phyloP scores from a whole-genome alignment of 2,888 invertebrate genomes.

The Ptilodon capucinus region DNA sequence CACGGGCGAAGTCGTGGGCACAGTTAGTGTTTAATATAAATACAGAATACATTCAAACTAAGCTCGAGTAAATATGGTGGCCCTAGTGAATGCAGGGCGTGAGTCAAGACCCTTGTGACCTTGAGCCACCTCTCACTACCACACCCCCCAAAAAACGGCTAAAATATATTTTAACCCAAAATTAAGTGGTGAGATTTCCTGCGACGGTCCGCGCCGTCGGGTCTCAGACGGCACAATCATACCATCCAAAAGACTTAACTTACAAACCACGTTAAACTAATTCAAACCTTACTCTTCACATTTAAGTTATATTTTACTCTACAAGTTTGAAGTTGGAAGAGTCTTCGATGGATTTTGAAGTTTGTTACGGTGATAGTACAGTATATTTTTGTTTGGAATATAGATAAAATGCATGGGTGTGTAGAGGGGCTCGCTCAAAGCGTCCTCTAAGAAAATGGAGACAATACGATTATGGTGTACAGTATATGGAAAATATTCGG shows the following conservation, averaged over 20 bases:
- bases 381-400: constrained; percentile 14
- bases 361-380: constrained; percentile 5
- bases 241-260: constrained; percentile 33
- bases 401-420: constrained; percentile 50
- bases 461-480: constrained; percentile 70
- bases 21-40: no score
- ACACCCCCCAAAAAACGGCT: constrained; percentile 42
- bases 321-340: neutral
- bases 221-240: constrained; percentile 42
- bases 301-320: neutral
- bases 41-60: no score
- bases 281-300: constrained; percentile 7
- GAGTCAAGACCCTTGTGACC: constrained; percentile 52
- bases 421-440: constrained; percentile 65
- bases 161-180: constrained; percentile 71
- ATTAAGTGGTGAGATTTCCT: constrained; percentile 65
- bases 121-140: constrained; percentile 43
- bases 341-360: neutral
- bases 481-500: constrained; percentile 49
- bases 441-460: constrained; percentile 78
- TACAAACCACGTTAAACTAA: neutral
- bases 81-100: no score
- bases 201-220: constrained; percentile 62
- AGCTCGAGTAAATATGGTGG: no score
- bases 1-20: no score